These are phyloP conservation scores for Onychomys arenicola DNA, from an alignment of 2,797 vertebrate genomes.

Conservation along the genomic window DNA sequence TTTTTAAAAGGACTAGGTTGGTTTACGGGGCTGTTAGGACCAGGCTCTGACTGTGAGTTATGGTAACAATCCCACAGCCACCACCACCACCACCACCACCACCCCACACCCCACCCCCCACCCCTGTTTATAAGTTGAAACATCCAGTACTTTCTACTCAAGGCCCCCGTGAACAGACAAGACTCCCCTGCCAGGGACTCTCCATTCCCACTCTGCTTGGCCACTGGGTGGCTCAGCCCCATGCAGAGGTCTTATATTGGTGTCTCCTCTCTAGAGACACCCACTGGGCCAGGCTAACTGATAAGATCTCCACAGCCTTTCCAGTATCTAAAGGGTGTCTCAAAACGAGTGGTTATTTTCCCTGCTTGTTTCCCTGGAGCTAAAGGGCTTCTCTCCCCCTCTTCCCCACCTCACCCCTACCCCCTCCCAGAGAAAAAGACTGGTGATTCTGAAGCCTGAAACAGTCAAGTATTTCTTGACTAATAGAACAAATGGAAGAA, in stretches of 20 bases:
- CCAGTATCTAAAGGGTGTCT: background rate
- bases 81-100: too few species aligned
- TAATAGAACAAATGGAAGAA: background rate
- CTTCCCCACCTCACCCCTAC: background rate
- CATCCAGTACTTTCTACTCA: background rate
- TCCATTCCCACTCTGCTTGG: background rate
- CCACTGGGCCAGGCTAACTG: background rate
- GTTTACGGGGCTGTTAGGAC: background rate
- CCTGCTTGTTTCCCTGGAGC: background rate
- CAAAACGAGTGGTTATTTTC: background rate
- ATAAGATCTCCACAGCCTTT: background rate
- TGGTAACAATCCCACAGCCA: too few species aligned
- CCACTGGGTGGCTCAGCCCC: background rate
- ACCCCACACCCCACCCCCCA: too few species aligned
- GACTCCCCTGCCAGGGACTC: background rate
- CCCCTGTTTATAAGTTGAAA: background rate
- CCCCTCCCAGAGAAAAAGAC: background rate
- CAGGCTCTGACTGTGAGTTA: background rate
- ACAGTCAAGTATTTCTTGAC: background rate
- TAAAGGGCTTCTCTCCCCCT: background rate
- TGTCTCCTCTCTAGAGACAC: background rate
- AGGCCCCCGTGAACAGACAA: background rate
- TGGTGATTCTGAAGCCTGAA: background rate
- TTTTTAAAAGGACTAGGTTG: background rate
- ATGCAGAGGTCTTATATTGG: background rate